A percentile compares a stretch with the other conserved stretches of the same genome.
These are phyloP conservation scores for Sparus aurata DNA, from an alignment of 2,797 vertebrate species.

Conservation along the genomic window DNA sequence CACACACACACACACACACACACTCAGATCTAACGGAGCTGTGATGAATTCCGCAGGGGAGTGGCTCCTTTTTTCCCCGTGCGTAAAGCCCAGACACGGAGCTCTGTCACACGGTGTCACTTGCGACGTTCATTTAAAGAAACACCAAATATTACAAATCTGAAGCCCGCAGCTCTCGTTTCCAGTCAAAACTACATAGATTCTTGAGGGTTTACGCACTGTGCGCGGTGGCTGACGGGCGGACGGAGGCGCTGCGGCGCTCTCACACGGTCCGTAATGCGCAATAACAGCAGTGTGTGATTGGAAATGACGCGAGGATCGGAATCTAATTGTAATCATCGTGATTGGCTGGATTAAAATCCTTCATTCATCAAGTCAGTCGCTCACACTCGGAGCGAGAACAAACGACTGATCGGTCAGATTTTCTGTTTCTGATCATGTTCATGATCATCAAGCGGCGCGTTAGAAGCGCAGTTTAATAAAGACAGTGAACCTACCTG, in stretches of 20 bases:
- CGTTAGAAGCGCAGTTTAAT: neutral
- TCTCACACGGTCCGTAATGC: neutral
- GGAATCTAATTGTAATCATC: accelerated
- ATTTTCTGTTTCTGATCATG: neutral
- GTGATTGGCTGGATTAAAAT: accelerated
- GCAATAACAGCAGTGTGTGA: accelerated
- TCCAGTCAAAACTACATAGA: accelerated
- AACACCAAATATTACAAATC: neutral
- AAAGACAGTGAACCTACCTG: conserved; percentile 67
- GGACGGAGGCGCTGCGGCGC: accelerated
- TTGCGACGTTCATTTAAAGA: conserved; percentile 35
- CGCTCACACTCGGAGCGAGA: neutral
- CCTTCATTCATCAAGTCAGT: accelerated
- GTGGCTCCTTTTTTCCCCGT: conserved; percentile 52
- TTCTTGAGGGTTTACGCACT: accelerated
- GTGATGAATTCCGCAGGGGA: conserved; percentile 74
- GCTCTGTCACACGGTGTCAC: conserved; percentile 37
- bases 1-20: neutral
- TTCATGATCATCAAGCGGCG: neutral
- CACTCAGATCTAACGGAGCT: conserved; percentile 70
- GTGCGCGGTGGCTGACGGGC: neutral
- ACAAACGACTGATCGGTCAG: neutral
- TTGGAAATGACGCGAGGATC: accelerated
- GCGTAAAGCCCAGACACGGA: conserved; percentile 26
- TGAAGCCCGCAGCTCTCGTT: accelerated